Evolutionary conservation across 2,888 invertebrate species (phyloP), one percentile per base, ranked within the genome.

Genomic region (Noctua janthe): DNA sequence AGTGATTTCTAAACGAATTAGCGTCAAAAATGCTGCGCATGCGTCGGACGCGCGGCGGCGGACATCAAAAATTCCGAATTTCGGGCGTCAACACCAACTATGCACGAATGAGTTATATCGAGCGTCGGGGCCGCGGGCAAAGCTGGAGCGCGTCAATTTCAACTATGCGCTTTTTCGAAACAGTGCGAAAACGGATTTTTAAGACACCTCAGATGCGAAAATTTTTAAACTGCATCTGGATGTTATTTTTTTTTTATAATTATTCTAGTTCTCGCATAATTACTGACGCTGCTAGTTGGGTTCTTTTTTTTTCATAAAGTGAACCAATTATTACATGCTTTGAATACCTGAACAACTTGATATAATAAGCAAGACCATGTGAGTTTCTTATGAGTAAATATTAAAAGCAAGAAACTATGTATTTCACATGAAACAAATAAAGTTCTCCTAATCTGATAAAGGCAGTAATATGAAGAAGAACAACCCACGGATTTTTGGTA

Each of bases 1-100:
- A 89, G 83, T 82, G 88, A 84, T 89, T 90, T 93, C 93, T 92
- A 92, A 93, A 91, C 92, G 92, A 94, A 94, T 94, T 93, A 94
- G 92, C 90, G 91, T 89, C 92, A 93, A 92, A 92, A 91, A 93
- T 93, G 85, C 90, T 59, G 90, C 87, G 92, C 89, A 92, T 92
- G 92, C 93, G 92, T 74, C 71, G 78, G 17, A 71, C 79, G 89
- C 89, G 89, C 89, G 86, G 87, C 91, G 91, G 91, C 90, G 83
- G 84, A 91, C 91, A 91, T 91, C 92, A 92, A 92, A 92, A 91
- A 94, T 92, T 92, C 91, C 92, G 86, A 93, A 92, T 92, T 93
- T 93, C 90, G 90, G 89, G 88, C 90, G 91, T 81, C 92, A 89
- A 87, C 90, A 88, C 87, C 56, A 90, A 91, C 92, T 94, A 93